These are phyloP conservation scores for Megaustenia siamemsis DNA, from an alignment of 2,888 invertebrate genomes.

Conservation along the genomic window DNA sequence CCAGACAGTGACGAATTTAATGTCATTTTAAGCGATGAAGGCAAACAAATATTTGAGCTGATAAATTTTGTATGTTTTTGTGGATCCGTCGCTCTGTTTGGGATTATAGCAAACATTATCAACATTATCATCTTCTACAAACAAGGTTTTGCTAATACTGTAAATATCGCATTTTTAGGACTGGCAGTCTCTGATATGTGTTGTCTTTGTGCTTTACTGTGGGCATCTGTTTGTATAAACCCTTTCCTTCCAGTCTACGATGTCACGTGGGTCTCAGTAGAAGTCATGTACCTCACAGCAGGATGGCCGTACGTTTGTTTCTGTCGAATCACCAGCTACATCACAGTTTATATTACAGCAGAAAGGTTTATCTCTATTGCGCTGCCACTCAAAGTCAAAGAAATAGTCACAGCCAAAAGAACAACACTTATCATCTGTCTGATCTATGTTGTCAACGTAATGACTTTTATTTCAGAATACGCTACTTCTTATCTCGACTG, in stretches of 20 bases:
- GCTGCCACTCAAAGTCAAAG: slow-evolving; percentile 18
- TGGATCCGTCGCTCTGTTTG: background rate
- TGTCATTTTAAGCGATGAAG: background rate
- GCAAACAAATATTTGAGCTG: background rate
- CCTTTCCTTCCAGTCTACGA: background rate
- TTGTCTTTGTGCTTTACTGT: background rate
- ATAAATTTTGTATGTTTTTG: background rate
- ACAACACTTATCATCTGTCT: background rate
- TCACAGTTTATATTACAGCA: slow-evolving; percentile 34
- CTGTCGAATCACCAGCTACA: slow-evolving; percentile 26
- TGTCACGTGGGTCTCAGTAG: background rate
- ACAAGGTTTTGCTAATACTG: slow-evolving; percentile 28
- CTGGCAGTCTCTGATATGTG: slow-evolving; percentile 7
- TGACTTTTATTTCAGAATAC: slow-evolving; percentile 13
- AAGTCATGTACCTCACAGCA: background rate
- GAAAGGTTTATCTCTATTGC: slow-evolving; percentile 32
- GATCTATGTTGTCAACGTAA: background rate
- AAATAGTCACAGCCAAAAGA: slow-evolving; percentile 9
- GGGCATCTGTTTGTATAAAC: slow-evolving; percentile 16
- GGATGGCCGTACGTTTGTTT: slow-evolving; percentile 26
- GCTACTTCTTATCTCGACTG: background rate
- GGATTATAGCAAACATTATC: background rate
- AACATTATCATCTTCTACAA: slow-evolving; percentile 30
- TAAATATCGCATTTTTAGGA: slow-evolving; percentile 24
- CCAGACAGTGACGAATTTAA: too few relatives aligned